Evolutionary conservation across 2,888 invertebrate genomes (phyloP).

Genomic region (Macaria liturata): DNA sequence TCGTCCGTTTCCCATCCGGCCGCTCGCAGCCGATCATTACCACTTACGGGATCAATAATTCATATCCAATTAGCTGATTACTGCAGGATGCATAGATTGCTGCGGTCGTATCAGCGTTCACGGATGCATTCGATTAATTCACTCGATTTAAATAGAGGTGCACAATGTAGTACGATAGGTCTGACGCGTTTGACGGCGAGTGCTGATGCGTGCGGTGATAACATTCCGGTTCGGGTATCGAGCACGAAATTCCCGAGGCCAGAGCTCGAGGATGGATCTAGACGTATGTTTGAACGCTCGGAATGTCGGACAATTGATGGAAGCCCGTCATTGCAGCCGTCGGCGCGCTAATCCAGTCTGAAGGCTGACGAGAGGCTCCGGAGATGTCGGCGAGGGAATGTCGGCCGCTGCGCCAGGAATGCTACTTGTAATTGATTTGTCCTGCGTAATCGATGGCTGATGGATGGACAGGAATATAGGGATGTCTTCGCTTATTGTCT

Average conservation of each 20-base stretch:
- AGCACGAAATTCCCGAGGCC: slow-evolving; percentile 76
- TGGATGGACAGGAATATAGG: slow-evolving; percentile 73
- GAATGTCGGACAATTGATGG: slow-evolving; percentile 74
- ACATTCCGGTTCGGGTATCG: slow-evolving; percentile 76
- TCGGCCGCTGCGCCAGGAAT: slow-evolving; percentile 75
- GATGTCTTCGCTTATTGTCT: slow-evolving; percentile 49
- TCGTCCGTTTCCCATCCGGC: slow-evolving; percentile 48
- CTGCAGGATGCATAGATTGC: slow-evolving; percentile 52
- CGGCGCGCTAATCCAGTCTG: slow-evolving; percentile 61
- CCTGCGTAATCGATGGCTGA: slow-evolving; percentile 74
- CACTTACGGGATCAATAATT: slow-evolving; percentile 65
- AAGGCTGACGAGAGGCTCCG: slow-evolving; percentile 58
- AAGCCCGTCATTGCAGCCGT: slow-evolving; percentile 68
- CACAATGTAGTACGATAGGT: slow-evolving; percentile 64
- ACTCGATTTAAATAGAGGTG: slow-evolving; percentile 68
- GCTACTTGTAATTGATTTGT: slow-evolving; percentile 80
- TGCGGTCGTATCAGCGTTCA: slow-evolving; percentile 47
- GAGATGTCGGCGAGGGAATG: slow-evolving; percentile 77
- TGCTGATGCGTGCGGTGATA: slow-evolving; percentile 74
- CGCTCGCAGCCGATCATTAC: slow-evolving; percentile 55
- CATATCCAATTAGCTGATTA: slow-evolving; percentile 72
- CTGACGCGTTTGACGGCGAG: slow-evolving; percentile 66
- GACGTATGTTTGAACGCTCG: slow-evolving; percentile 68
- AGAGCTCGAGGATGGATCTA: slow-evolving; percentile 64
- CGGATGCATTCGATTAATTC: slow-evolving; percentile 60